Evolutionary conservation across 2,797 vertebrate genomes (phyloP), one percentile per base, ranked within the genome.

Genomic region (Salarias fasciatus): DNA sequence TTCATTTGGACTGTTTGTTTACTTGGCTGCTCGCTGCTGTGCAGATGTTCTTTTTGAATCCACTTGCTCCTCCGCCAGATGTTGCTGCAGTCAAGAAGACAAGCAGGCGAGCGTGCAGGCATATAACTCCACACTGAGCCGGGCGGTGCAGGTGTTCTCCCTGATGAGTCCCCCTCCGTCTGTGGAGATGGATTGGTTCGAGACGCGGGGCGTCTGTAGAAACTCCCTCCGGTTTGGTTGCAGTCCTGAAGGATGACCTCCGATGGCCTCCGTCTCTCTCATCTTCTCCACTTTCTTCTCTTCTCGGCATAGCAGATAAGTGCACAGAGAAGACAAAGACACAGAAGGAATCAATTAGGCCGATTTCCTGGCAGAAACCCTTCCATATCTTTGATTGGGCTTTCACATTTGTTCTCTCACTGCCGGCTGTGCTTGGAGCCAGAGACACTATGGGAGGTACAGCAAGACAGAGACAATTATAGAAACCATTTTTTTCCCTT

Each of bases 291-390:
- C 36, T 56, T 53, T 43, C 53, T 74, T 44, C 14, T 18, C 43
- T 63, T 31, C 46, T 62, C 42, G 38, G 18, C 67, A 57, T n/a
- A 31, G 49, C 45, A 64, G 60, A 70, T 53, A 69, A 72, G 73
- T 66, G 56, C 53, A 58, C 44, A 28, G 33, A 44, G 73, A 65
- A 71, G 65, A 77, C 52, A 73, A 53, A 79, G 74, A 59, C 82
- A 80, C 77, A 84, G 75, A 86, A 84, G 82, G 90, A 89, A 89
- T 90, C 83, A 86, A 83, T 90, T 86, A 86, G 61, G 44, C 60
- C 63, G 38, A 46, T 80, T 79, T 78, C 69, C 70, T 62, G 63
- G 50, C 66, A 83, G 66, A 83, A 72, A 68, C 61, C 53, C 53
- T 61, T 69, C 44, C 57, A 74, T 68, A 66, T 60, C 67, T 81